Conservation (phyloP, 2,113 vertebrate genomes). For the Centrocercus urophasianus region DNA sequence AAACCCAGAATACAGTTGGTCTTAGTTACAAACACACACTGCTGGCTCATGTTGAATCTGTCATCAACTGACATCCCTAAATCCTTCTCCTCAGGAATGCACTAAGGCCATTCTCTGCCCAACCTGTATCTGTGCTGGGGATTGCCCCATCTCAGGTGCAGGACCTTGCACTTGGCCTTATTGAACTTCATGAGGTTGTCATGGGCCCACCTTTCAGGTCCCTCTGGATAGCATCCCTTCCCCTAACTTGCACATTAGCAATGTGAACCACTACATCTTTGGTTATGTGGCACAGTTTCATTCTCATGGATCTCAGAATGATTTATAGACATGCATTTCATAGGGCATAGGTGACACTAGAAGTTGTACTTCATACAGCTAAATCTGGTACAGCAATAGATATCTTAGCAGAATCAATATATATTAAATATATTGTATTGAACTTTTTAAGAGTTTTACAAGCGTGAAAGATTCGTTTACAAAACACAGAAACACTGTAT, state of each 20-base stretch:
- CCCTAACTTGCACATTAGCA: not conserved
- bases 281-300: not conserved
- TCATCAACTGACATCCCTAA: no score
- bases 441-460: constrained; percentile 23
- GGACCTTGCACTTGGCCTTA: no score
- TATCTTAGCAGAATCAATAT: not conserved
- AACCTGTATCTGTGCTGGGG: no score
- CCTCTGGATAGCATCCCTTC: no score
- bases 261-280: not conserved
- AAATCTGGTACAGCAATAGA: constrained; percentile 5
- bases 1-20: no score
- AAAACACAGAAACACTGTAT: not conserved
- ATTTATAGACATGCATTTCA: not conserved
- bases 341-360: constrained; percentile 14
- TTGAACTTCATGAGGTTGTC: no score
- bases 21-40: no score
- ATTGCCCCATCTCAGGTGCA: no score
- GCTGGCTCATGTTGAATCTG: no score
- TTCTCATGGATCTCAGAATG: not conserved
- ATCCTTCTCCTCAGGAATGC: no score
- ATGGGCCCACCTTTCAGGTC: no score
- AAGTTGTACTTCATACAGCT: constrained; percentile 7
- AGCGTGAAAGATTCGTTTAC: constrained; percentile 29
- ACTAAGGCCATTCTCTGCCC: no score
- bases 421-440: not conserved